phyloP scores from a whole-genome alignment of 1,140 invertebrate genomes.

The Ylistrum balloti region DNA sequence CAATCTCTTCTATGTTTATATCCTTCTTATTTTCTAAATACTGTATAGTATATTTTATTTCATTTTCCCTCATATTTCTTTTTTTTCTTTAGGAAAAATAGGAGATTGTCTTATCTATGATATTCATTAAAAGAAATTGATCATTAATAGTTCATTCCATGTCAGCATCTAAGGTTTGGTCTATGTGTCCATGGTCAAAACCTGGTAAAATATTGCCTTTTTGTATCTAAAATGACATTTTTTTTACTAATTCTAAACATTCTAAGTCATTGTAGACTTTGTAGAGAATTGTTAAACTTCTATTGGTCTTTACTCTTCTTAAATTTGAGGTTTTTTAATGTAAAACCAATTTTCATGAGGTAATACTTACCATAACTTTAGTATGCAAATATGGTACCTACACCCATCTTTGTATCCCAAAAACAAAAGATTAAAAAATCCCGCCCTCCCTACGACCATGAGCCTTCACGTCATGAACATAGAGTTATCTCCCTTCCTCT shows the following conservation, averaged over 20 bases:
- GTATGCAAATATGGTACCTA: no score
- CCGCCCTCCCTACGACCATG: no score
- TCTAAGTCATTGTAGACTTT: neutral
- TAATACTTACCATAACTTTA: no score
- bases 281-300: conserved; percentile 32
- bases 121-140: conserved; percentile 46
- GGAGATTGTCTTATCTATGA: conserved; percentile 23
- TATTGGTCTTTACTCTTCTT: neutral
- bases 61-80: neutral
- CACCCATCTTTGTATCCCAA: no score
- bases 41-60: neutral
- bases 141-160: neutral
- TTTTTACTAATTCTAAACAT: conserved; percentile 41
- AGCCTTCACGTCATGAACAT: no score
- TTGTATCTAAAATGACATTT: neutral
- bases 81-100: conserved; percentile 43
- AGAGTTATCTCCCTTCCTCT: no score
- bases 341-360: no score
- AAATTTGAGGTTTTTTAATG: no score
- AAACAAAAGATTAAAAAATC: no score
- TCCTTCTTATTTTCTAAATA: neutral
- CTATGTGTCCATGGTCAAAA: neutral
- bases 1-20: neutral
- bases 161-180: neutral
- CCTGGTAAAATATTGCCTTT: neutral